Percentiles rank a stretch among this genome's conserved stretches.
Conservation (phyloP, 1,140 invertebrate genomes). For the Ylistrum balloti region DNA sequence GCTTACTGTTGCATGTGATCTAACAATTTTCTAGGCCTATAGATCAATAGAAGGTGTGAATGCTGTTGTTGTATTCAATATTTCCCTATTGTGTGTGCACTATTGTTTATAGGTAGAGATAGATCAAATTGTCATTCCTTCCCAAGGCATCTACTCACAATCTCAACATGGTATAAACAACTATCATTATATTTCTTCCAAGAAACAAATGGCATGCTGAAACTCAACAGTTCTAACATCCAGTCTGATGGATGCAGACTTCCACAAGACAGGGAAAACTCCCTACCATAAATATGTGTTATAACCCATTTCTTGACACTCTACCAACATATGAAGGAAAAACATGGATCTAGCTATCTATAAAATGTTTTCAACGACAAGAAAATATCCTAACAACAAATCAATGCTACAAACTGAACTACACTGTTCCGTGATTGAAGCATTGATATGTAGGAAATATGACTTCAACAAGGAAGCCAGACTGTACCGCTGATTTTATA, state of each 20-base stretch:
- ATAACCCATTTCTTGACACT: background rate
- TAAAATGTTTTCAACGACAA: background rate
- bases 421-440: background rate
- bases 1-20: constrained; percentile 25
- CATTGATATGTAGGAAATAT: background rate
- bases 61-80: background rate
- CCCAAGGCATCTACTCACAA: background rate
- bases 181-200: background rate
- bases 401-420: background rate
- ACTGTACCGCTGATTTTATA: too few species aligned
- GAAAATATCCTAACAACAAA: background rate
- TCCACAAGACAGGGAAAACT: background rate
- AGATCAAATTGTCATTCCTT: background rate
- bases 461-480: background rate
- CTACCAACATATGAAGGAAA: constrained; percentile 7
- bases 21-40: background rate
- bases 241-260: background rate
- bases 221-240: background rate
- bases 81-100: background rate
- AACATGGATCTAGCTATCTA: background rate
- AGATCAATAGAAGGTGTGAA: background rate
- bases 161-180: background rate
- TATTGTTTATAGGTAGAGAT: background rate
- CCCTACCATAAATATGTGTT: background rate
- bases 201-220: background rate